A percentile compares a stretch with the other conserved stretches of the same genome.
Conservation (phyloP, 2,113 vertebrate genomes). For the Notarius lentiginosus region DNA sequence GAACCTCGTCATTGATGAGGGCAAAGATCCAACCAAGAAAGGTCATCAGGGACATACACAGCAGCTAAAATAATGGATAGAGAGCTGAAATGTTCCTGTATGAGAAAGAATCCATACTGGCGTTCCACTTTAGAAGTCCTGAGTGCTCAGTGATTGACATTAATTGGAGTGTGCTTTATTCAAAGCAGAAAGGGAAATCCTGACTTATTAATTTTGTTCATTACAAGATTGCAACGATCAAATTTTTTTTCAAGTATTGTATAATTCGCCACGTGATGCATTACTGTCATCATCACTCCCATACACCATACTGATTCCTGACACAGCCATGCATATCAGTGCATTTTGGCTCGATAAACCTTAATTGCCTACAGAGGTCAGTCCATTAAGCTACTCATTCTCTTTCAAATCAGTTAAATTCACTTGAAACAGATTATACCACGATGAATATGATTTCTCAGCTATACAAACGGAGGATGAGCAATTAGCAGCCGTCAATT, state of each 20-base stretch:
- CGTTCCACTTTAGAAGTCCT: not conserved
- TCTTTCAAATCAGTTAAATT: slow-evolving; percentile 36
- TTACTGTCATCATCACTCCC: not conserved
- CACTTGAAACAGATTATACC: slow-evolving; percentile 40
- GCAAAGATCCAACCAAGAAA: slow-evolving; percentile 42
- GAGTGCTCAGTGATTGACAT: not conserved
- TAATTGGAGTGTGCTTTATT: slow-evolving; percentile 2
- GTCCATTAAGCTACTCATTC: slow-evolving; percentile 39
- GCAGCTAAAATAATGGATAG: slow-evolving; percentile 15
- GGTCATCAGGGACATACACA: slow-evolving; percentile 32
- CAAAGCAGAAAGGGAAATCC: not conserved
- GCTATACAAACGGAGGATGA: slow-evolving; percentile 41
- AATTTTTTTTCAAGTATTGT: not conserved
- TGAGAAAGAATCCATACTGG: not conserved
- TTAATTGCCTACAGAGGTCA: slow-evolving; percentile 30
- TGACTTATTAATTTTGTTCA: not conserved
- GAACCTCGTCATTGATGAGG: slow-evolving; percentile 53
- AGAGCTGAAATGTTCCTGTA: slow-evolving; percentile 5
- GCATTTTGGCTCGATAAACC: not conserved
- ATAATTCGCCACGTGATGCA: not conserved
- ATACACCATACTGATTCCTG: slow-evolving; percentile 12
- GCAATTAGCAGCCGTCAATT: slow-evolving; percentile 51
- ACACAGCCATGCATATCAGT: slow-evolving; percentile 16
- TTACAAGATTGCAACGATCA: not conserved
- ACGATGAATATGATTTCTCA: slow-evolving; percentile 47